These are phyloP conservation scores for Papilio dardanus DNA, from an alignment of 1,140 invertebrate genomes.

Conservation along the genomic window DNA sequence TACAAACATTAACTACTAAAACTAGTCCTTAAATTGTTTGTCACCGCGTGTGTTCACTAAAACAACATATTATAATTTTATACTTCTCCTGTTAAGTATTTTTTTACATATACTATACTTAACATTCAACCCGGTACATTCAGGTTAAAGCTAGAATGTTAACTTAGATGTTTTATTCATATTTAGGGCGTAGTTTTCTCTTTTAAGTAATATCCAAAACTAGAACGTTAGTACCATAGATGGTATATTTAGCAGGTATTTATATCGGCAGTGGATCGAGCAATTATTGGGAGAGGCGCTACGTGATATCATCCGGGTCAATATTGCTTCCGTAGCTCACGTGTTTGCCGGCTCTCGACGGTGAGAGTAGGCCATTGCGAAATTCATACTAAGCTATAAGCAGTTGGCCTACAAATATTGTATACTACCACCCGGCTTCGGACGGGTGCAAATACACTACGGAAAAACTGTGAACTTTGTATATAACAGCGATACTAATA, in stretches of 20 bases:
- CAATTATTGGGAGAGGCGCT: slow-evolving; percentile 17
- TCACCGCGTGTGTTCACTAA: not conserved
- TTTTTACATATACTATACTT: too few relatives aligned
- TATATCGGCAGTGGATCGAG: not conserved
- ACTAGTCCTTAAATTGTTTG: slow-evolving; percentile 1
- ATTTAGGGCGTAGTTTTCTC: too few relatives aligned
- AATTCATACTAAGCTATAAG: slow-evolving; percentile 4
- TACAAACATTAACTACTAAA: slow-evolving; percentile 18
- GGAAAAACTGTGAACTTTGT: too few relatives aligned
- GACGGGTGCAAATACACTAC: too few relatives aligned
- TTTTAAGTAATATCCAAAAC: not conserved
- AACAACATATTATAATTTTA: not conserved
- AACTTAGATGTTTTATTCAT: too few relatives aligned
- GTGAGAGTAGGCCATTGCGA: not conserved
- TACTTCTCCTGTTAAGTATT: not conserved
- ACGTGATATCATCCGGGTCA: slow-evolving; percentile 20
- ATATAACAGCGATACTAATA: too few relatives aligned
- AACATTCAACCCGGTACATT: too few relatives aligned
- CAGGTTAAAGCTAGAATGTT: too few relatives aligned
- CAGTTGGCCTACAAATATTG: not conserved
- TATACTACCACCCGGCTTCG: too few relatives aligned
- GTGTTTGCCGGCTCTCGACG: slow-evolving; percentile 7
- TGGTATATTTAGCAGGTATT: slow-evolving; percentile 3
- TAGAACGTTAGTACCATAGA: not conserved
- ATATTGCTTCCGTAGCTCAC: slow-evolving; percentile 11